Base-by-base conservation (phyloP, 2,888 invertebrate species). In the Platerodrilus igneus region DNA sequence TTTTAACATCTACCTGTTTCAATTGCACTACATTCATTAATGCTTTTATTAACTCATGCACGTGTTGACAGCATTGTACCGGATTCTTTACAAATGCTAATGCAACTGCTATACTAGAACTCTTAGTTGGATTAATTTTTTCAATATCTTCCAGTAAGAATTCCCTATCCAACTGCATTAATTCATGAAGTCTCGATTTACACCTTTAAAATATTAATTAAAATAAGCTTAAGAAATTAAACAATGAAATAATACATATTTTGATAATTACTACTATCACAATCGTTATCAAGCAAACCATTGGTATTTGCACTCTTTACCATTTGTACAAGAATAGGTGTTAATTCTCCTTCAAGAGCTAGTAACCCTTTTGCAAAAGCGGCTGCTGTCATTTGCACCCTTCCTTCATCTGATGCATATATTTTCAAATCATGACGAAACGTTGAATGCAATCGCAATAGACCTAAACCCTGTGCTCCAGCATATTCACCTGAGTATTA, bases 381-480 rank as follows among this genome's bases (percentile, higher is more conserved):
- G 0, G 99, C 99, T 0, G 99, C 99, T 0, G 99, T 99, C 96
- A 99, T 99, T 71, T 99, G 99, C 2, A 99, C 99, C 38, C 99
- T 77, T 2, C 99, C 99, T 67, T 99, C 99, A 67, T 99, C 99
- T 1, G 96, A 96, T 1, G 99, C 97, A 70, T 99, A 99, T 56
- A 99, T 99, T 75, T 99, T 99, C 43, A 99, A 75, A 68, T 99
- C 99, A 68, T 99, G 97, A 0, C 99, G 84, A 71, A 94, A 99
- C 0, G 99, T 99, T 5, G 96, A 96, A 70, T 99, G 99, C 1
- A 99, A 75, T 48, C 93, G 76, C 14, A 99, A 76, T 4, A 99
- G 77, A 1, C 99, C 99, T 26, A 99, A 74, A 0, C 99, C 99
- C 70, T 95, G 95, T 2, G 94, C 92, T 25, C 92, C 86, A 51